Conservation (phyloP, 2,113 vertebrate genomes). For the Chunga burmeisteri region DNA sequence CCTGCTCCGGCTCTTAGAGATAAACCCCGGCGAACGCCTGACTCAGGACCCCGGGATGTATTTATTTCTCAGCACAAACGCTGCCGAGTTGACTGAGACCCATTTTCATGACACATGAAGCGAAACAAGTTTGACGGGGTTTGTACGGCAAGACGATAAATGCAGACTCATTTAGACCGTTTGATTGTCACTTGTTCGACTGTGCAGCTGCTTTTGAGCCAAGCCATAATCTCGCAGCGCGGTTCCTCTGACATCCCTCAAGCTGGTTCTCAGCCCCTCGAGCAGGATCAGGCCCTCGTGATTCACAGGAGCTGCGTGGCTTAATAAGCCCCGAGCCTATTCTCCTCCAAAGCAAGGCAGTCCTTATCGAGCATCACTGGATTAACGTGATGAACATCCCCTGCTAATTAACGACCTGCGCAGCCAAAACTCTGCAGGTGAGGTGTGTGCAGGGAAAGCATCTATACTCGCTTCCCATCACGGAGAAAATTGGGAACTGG, state of each 20-base stretch:
- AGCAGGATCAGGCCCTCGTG: background rate
- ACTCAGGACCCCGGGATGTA: background rate
- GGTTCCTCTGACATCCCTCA: background rate
- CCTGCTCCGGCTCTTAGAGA: background rate
- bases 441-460: background rate
- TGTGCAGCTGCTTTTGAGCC: constrained; percentile 12
- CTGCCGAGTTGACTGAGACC: background rate
- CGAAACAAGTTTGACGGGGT: constrained; percentile 2
- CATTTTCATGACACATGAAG: background rate
- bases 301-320: background rate
- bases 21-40: fast-evolving
- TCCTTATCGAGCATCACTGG: fast-evolving
- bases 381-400: background rate
- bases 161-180: constrained; percentile 18
- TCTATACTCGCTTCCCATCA: fast-evolving
- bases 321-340: fast-evolving
- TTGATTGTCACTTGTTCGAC: constrained; percentile 24
- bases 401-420: fast-evolving
- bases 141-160: background rate
- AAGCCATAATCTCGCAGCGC: background rate
- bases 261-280: background rate
- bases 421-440: background rate
- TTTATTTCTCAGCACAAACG: background rate
- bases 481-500: background rate
- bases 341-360: fast-evolving